A percentile compares a stretch with the other conserved stretches of the same genome.
Conservation (phyloP, 2,797 vertebrate species). For the Semotilus atromaculatus region DNA sequence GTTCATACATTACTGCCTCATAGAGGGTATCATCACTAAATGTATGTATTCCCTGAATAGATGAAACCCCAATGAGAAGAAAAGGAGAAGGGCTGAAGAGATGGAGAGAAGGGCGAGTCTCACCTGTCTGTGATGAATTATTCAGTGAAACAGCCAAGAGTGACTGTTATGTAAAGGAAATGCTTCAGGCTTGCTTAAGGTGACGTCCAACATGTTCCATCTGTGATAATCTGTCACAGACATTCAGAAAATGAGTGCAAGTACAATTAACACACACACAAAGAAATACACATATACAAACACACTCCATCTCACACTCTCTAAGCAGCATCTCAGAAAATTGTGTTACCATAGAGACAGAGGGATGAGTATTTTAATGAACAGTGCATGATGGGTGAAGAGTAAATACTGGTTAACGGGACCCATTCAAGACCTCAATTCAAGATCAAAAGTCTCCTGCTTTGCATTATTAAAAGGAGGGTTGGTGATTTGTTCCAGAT, state of each 20-base stretch:
- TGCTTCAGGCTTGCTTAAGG: slow-evolving; percentile 47
- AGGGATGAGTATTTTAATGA: slow-evolving; percentile 73
- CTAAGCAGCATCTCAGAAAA: slow-evolving; percentile 57
- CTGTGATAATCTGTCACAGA: slow-evolving; percentile 31
- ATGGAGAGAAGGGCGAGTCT: slow-evolving; percentile 44
- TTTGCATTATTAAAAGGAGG: not conserved
- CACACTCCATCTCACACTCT: slow-evolving; percentile 54
- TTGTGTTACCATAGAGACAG: slow-evolving; percentile 80
- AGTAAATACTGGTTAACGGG: slow-evolving; percentile 54
- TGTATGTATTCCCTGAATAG: slow-evolving; percentile 48
- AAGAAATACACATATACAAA: slow-evolving; percentile 35
- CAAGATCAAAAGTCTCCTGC: not conserved
- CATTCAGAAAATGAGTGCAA: slow-evolving; percentile 4
- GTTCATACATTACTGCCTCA: slow-evolving; percentile 13
- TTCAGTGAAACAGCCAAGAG: slow-evolving; percentile 45
- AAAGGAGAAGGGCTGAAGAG: slow-evolving; percentile 4
- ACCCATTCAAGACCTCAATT: slow-evolving; percentile 44
- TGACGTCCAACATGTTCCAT: slow-evolving; percentile 41
- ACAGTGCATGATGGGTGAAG: slow-evolving; percentile 64
- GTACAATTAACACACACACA: slow-evolving; percentile 49
- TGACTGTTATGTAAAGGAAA: slow-evolving; percentile 31
- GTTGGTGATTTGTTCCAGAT: too few species aligned
- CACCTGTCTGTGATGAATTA: slow-evolving; percentile 59
- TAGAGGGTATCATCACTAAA: slow-evolving; percentile 46
- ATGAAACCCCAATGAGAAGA: slow-evolving; percentile 53